These are phyloP conservation scores for Brachyrhaphis roseni DNA, from an alignment of 2,797 vertebrate species.

Conservation along the genomic window DNA sequence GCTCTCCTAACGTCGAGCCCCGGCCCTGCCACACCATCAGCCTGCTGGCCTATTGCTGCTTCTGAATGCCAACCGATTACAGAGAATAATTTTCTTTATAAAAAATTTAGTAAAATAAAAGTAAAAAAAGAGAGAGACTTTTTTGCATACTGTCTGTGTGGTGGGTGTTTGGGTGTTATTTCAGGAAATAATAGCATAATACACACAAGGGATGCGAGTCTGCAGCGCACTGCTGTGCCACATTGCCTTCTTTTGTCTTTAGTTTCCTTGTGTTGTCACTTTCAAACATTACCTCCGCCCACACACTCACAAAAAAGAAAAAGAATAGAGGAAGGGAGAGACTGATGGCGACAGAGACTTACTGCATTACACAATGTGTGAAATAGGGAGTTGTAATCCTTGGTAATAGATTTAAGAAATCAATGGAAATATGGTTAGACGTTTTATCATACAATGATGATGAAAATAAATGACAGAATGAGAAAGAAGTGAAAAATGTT, in stretches of 20 bases:
- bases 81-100: constrained; percentile 17
- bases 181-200: constrained; percentile 70
- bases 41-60: constrained; percentile 48
- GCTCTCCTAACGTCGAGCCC: constrained; percentile 70
- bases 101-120: too few relatives aligned
- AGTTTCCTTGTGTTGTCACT: constrained; percentile 69
- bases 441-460: constrained; percentile 65
- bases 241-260: constrained; percentile 63
- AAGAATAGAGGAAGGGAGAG: constrained; percentile 31
- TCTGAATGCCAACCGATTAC: constrained; percentile 46
- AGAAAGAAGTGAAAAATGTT: constrained; percentile 56
- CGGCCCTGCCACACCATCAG: constrained; percentile 60
- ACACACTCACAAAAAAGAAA: constrained; percentile 48
- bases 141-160: constrained; percentile 47
- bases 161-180: constrained; percentile 68
- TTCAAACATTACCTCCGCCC: constrained; percentile 71
- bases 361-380: constrained; percentile 54
- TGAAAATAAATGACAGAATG: constrained; percentile 62
- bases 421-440: constrained; percentile 58
- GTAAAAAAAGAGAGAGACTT: neutral
- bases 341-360: constrained; percentile 56
- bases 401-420: constrained; percentile 64
- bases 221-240: constrained; percentile 57
- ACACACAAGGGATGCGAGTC: constrained; percentile 63
- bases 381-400: constrained; percentile 60